Percentiles rank a stretch among this genome's conserved stretches.
Conservation (phyloP, 2,888 invertebrate species). For the Adela reaumurella region DNA sequence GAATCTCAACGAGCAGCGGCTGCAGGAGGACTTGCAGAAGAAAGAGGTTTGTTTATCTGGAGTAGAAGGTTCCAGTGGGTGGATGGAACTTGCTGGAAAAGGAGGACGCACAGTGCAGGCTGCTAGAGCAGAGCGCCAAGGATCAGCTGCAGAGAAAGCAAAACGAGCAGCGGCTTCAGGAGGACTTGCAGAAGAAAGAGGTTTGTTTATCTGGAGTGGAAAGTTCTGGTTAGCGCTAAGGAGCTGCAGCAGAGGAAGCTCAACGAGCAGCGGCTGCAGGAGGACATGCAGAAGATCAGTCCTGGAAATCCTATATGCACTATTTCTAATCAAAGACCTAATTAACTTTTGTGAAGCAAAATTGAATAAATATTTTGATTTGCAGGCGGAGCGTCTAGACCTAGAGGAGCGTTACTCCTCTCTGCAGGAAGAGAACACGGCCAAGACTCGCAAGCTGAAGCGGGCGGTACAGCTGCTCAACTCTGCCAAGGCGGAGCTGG, state of each 20-base stretch:
- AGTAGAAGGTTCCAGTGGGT: conserved; percentile 94
- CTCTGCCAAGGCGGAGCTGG: conserved; percentile 79
- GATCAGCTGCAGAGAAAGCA: conserved; percentile 38
- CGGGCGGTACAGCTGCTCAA: conserved; percentile 84
- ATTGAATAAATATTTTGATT: too few relatives aligned
- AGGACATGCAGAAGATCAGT: background rate
- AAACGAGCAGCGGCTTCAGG: conserved; percentile 76
- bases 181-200: conserved; percentile 84
- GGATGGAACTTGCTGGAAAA: conserved; percentile 93
- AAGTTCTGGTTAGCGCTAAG: conserved; percentile 96
- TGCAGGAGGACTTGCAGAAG: conserved; percentile 62
- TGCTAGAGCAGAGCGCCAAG: conserved; percentile 82
- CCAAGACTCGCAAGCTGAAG: conserved; percentile 88
- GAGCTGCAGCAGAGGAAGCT: background rate
- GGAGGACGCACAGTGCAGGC: conserved; percentile 11
- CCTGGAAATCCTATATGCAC: conserved; percentile 1
- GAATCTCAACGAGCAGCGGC: conserved; percentile 60
- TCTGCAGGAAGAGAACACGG: conserved; percentile 91
- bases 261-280: background rate
- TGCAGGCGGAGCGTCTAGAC: conserved; percentile 81
- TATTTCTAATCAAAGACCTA: background rate
- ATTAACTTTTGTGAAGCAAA: too few relatives aligned
- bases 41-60: conserved; percentile 92
- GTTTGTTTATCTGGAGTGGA: conserved; percentile 85
- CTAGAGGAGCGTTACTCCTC: conserved; percentile 93